Evolutionary conservation across 2,888 invertebrate genomes (phyloP).

Genomic region (Eupithecia subumbrata): DNA sequence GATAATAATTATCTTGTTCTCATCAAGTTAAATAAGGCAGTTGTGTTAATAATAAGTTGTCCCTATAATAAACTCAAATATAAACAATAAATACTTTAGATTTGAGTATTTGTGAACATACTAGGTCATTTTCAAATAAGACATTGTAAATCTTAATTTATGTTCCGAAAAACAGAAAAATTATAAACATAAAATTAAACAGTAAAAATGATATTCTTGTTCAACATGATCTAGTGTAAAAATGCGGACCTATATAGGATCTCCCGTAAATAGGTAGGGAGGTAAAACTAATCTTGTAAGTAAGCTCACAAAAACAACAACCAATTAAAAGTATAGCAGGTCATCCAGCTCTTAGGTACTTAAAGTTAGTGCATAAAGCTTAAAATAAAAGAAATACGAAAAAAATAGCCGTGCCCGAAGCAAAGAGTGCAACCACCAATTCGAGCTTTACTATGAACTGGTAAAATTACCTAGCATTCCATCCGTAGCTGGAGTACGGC

Average conservation of each 20-base stretch:
- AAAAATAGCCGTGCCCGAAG: conserved; percentile 38
- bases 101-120: conserved; percentile 4
- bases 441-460: conserved; percentile 12
- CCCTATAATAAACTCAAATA: background rate
- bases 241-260: background rate
- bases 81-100: background rate
- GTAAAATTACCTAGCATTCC: conserved; percentile 79
- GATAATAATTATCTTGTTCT: background rate
- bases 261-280: background rate
- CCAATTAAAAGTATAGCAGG: background rate
- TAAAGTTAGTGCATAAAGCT: conserved; percentile 18
- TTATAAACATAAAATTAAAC: background rate
- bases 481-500: conserved; percentile 72
- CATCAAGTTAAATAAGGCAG: background rate
- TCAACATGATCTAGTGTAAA: background rate
- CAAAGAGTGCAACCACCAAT: conserved; percentile 38
- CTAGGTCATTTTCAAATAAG: conserved; percentile 1
- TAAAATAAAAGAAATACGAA: conserved; percentile 27
- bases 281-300: background rate
- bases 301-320: conserved; percentile 7
- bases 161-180: background rate
- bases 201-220: background rate
- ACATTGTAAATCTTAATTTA: background rate
- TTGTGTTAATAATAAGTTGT: background rate
- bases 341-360: background rate